Conservation (phyloP, 1,140 invertebrate species). For the Apocrypta bakeri region DNA sequence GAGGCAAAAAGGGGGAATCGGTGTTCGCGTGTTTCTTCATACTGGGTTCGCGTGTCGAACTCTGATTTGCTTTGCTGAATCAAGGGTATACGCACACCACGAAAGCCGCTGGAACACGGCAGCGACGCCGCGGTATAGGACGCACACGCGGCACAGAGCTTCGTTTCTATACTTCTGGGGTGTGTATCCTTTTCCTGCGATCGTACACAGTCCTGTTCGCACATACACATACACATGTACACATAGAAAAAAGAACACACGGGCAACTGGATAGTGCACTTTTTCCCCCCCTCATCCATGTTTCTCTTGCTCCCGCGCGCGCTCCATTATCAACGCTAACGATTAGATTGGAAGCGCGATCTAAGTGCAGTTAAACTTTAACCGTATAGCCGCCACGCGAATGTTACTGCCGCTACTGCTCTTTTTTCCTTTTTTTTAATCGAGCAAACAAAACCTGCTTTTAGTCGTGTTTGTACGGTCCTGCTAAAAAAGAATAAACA, state of each 20-base stretch:
- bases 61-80: conserved; percentile 75
- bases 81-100: conserved; percentile 66
- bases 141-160: conserved; percentile 35
- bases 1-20: conserved; percentile 54
- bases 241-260: conserved; percentile 53
- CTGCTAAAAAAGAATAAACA: neutral
- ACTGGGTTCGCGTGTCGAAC: conserved; percentile 72
- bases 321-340: conserved; percentile 42
- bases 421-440: conserved; percentile 38
- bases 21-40: conserved; percentile 72
- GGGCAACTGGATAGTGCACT: conserved; percentile 56
- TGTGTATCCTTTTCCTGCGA: neutral
- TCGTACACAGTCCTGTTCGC: conserved; percentile 44
- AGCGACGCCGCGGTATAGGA: conserved; percentile 45
- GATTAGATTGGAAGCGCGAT: conserved; percentile 46
- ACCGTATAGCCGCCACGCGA: conserved; percentile 33
- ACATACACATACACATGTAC: too few species aligned
- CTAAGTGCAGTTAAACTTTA: conserved; percentile 45
- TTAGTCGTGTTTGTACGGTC: neutral
- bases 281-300: conserved; percentile 42
- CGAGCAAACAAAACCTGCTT: conserved; percentile 35
- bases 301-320: neutral
- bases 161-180: neutral
- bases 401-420: neutral
- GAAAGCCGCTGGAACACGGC: conserved; percentile 24